phyloP scores from a whole-genome alignment of 2,888 invertebrate species.

The Cryptus viduatorius region DNA sequence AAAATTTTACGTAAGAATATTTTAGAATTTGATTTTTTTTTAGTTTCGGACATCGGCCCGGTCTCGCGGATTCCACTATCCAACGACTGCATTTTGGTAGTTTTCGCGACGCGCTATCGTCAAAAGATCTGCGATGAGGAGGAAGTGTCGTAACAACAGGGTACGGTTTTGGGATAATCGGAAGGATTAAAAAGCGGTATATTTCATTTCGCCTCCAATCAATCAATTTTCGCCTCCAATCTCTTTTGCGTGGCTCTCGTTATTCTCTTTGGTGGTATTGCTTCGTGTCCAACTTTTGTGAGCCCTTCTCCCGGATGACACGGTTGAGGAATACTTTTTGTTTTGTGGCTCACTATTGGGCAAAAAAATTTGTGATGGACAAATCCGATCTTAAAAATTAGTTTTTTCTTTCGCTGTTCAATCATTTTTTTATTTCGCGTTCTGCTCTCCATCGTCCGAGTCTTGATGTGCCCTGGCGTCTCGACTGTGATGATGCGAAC shows the following conservation, averaged over 20 bases:
- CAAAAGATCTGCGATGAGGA: too few species aligned
- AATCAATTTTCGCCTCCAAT: slow-evolving; percentile 74
- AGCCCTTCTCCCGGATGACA: slow-evolving; percentile 52
- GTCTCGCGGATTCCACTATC: too few species aligned
- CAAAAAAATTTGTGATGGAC: slow-evolving; percentile 78
- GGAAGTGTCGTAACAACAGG: too few species aligned
- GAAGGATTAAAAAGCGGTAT: too few species aligned
- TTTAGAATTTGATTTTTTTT: too few species aligned
- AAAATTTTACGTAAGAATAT: too few species aligned
- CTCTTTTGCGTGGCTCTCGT: slow-evolving; percentile 81
- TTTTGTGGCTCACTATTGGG: slow-evolving; percentile 63
- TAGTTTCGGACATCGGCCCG: too few species aligned
- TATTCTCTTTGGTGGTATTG: slow-evolving; percentile 70
- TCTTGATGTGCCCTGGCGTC: slow-evolving; percentile 40
- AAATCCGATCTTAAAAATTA: slow-evolving; percentile 79
- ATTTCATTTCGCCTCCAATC: too few species aligned
- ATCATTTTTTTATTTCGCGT: slow-evolving; percentile 70
- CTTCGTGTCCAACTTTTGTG: background rate
- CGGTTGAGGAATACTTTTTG: background rate
- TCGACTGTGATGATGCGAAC: slow-evolving; percentile 22
- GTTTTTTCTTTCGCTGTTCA: slow-evolving; percentile 74
- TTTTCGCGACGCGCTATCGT: too few species aligned
- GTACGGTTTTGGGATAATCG: too few species aligned
- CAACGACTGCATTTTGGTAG: too few species aligned
- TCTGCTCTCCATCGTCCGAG: slow-evolving; percentile 76